Evolutionary conservation across 2,797 vertebrate genomes (phyloP), one percentile per base, ranked within the genome.

Genomic region (Myripristis murdjan): DNA sequence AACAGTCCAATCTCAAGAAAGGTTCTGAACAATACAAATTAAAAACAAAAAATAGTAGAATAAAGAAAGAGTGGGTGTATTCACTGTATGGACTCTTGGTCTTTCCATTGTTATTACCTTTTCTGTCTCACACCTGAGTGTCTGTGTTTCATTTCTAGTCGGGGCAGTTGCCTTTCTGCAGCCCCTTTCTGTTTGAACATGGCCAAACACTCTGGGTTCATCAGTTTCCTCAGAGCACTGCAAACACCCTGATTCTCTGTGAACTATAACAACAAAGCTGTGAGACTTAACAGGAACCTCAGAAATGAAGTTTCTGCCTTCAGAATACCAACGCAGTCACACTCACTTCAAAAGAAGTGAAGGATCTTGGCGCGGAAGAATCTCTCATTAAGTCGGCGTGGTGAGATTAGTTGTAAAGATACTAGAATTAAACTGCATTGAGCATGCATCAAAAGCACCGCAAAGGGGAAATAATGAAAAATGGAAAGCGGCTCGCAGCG

Each of bases 151-250:
- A n/a, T n/a, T n/a, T n/a, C n/a, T n/a, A n/a, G n/a, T n/a, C n/a
- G n/a, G n/a, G n/a, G 54, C 28, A 44, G 44, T n/a, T 23, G 43
- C 57, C 48, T 67, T 57, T 26, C 57, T 67, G 41, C n/a, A n/a
- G n/a, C n/a, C n/a, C n/a, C 51, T 63, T 59, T 48, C 61, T 68
- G 57, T 56, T 43, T 77, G 56, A 61, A 43, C 9, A 49, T 46
- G 71, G 72, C 55, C 23, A 46, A 14, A 1, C 65, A 62, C 39
- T 79, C 64, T 56, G 47, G 16, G 64, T 52, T 68, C 41, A 37
- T 56, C 49, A 65, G 68, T 57, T 66, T 61, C 28, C 14, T 63
- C 48, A 35, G 67, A 78, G 28, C 55, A 61, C 70, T 33, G 31
- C 61, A 84, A 82, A 75, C 64, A 75, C 26, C 22, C 12, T 0